These are phyloP conservation scores for Sinhomidia bicolor DNA, from an alignment of 2,888 invertebrate species.

Conservation along the genomic window DNA sequence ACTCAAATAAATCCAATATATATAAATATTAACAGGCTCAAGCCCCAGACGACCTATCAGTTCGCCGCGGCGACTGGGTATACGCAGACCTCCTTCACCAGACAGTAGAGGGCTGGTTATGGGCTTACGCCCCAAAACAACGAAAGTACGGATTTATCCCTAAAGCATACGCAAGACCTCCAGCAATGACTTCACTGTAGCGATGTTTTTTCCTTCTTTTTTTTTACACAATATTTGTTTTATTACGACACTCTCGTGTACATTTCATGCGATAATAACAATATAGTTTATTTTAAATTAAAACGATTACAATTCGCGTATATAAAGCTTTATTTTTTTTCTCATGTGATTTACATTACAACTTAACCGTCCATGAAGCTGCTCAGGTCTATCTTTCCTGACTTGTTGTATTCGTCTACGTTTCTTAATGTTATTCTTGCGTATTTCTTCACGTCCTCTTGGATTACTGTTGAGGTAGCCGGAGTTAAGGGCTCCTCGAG, in stretches of 20 bases:
- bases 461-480: slow-evolving; percentile 13
- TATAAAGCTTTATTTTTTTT: slow-evolving; percentile 21
- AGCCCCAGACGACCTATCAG: slow-evolving; percentile 95
- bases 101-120: slow-evolving; percentile 97
- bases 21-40: slow-evolving; percentile 85
- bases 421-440: slow-evolving; percentile 65
- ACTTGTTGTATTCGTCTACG: slow-evolving; percentile 64
- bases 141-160: slow-evolving; percentile 97
- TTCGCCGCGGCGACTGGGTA: slow-evolving; percentile 96
- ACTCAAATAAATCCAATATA: too few relatives aligned
- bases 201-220: neutral
- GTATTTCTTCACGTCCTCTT: slow-evolving; percentile 67
- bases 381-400: slow-evolving; percentile 60
- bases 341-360: neutral
- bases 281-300: slow-evolving; percentile 8
- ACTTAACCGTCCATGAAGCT: slow-evolving; percentile 61
- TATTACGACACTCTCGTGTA: slow-evolving; percentile 12
- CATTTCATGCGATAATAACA: slow-evolving; percentile 22
- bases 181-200: slow-evolving; percentile 93
- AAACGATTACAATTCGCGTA: slow-evolving; percentile 25
- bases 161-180: slow-evolving; percentile 95
- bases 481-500: slow-evolving; percentile 80
- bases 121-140: slow-evolving; percentile 93
- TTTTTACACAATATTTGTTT: neutral
- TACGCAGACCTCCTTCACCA: slow-evolving; percentile 96